Base-by-base conservation (phyloP, 2,888 invertebrate genomes). In the Acrocyrtus sp. region DNA sequence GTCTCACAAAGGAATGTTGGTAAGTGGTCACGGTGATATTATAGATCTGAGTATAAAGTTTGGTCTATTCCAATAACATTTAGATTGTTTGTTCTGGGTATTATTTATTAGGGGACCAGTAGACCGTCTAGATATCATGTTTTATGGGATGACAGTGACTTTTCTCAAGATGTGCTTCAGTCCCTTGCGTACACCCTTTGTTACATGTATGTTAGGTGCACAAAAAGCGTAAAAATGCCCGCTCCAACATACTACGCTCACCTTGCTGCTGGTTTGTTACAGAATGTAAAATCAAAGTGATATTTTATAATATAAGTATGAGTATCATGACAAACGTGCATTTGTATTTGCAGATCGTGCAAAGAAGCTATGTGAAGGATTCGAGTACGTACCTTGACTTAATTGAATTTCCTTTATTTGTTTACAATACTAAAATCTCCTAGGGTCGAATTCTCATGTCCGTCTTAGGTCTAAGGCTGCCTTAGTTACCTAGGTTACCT, bases 161-260 rank as follows among this genome's bases (percentile, higher is more conserved):
- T 94, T 78, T 85, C 87, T 0, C 89, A 91, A 77, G 90, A 94
- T 83, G 89, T 92, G 67, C 87, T 96, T 56, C 93, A 96, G 82
- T 87, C 89, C 78, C 83, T 95, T 74, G 90, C 94, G 0, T 95
- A 91, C 84, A 91, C 91, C 83, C 85, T 96, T 54, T 95, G 95
- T 82, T 94, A 95, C 83, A 85, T 94, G 86, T 96, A 93, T 85
- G 88, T 92, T 1, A 89, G 96, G 4, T 95, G 95, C 83, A 91
- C 90, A 77, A 81, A 83, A 26, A 79, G 82, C 87, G 95, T 81
- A 22, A 82, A 82, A 29, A 82, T 83, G 34, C 78, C 78, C 1
- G 77, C 78, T 10, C 66, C 76, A 0, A 77, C 77, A 2, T 77
- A 77, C 39, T 77, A 75, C 22, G 78, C 78, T n/a, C 78, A 78